Base-by-base conservation (phyloP, 1,140 invertebrate genomes). In the Acromyrmex echinatior region DNA sequence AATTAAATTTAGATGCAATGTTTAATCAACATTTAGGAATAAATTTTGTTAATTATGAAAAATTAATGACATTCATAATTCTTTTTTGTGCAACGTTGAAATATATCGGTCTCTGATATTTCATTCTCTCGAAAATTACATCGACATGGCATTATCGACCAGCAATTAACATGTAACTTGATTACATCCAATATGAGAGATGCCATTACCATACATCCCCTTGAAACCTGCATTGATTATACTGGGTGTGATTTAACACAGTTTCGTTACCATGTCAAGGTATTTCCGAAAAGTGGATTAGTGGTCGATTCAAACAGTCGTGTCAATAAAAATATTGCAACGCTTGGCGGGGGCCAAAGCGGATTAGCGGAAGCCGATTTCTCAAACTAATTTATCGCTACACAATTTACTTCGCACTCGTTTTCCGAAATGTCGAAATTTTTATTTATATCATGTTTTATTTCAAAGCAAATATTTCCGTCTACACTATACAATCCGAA, bases 321-420 rank as follows among this genome's bases (percentile, higher is more conserved):
- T 71, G 80, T 74, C 80, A 82, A 82, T 82, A 82, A 82, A 82
- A 82, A 82, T 74, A 70, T 82, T 82, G 68, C 68, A 49, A 82
- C 80, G 68, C 12, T 45, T 62, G 80, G 68, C 68, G 53, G 66
- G 45, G 39, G 21, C 21, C 51, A 60, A 60, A 74, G 80, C 56
- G 80, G 80, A 74, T 82, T 82, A 82, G 7, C 68, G 9, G 16
- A 82, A 82, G 68, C 80, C 80, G 80, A 82, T 82, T 82, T 82
- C 68, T 82, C 39, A 82, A 74, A 62, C 68, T 82, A 82, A 82
- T 82, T 62, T 82, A 82, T 39, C 53, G 78, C 78, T 60, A 74
- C 35, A 70, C 80, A 60, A 74, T 73, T 56, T 49, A 60, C 68
- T 74, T 45, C 25, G 56, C 7, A 14, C 21, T 31, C 63, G 49